Conservation (phyloP, 2,888 invertebrate species). For the Plutella xylostella region DNA sequence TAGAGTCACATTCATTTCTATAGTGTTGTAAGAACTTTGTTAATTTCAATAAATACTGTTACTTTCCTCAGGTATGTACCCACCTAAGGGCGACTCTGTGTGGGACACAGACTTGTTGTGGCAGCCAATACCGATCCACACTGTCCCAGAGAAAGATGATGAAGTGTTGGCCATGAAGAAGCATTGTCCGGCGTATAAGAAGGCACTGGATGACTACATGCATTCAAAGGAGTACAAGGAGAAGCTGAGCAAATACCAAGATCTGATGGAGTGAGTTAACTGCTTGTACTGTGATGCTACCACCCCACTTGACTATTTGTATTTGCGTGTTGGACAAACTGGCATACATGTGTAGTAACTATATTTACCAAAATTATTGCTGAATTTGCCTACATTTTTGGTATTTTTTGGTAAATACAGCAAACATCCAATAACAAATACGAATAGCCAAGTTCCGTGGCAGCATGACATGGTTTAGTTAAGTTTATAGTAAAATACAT, state of each 20-base stretch:
- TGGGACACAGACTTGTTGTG: conserved; percentile 75
- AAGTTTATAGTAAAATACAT: too few relatives aligned
- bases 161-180: conserved; percentile 69
- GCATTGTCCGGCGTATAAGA: conserved; percentile 75
- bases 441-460: too few relatives aligned
- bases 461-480: too few relatives aligned
- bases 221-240: conserved; percentile 65
- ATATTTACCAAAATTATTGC: too few relatives aligned
- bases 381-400: too few relatives aligned
- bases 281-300: background rate
- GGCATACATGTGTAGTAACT: too few relatives aligned
- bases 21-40: too few relatives aligned
- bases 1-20: too few relatives aligned
- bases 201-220: conserved; percentile 58
- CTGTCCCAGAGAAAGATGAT: conserved; percentile 73
- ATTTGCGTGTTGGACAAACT: background rate
- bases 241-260: conserved; percentile 67
- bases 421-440: too few relatives aligned
- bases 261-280: conserved; percentile 68
- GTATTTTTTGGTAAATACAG: too few relatives aligned
- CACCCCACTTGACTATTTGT: too few relatives aligned
- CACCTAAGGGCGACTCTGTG: conserved; percentile 65
- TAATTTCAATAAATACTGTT: too few relatives aligned
- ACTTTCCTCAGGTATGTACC: conserved; percentile 73
- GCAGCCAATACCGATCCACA: conserved; percentile 86